phyloP scores from a whole-genome alignment of 2,888 invertebrate genomes.

The Luperina nickerlii region DNA sequence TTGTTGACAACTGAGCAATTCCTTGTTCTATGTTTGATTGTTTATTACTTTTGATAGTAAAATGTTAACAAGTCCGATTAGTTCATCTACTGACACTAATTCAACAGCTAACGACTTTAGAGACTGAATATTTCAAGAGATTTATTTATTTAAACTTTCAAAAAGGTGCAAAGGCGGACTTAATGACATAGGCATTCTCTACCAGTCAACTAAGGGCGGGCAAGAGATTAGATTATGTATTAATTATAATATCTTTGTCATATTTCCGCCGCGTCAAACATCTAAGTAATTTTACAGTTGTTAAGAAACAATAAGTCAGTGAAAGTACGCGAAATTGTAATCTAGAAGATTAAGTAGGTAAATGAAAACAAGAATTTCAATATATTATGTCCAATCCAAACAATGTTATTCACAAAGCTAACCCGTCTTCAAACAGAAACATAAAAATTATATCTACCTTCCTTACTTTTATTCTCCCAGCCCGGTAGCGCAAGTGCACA shows the following conservation, averaged over 20 bases:
- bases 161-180: too few species aligned
- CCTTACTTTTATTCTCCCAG: slow-evolving; percentile 23
- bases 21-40: neutral
- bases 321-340: neutral
- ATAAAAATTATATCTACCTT: slow-evolving; percentile 28
- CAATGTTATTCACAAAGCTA: neutral
- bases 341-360: neutral
- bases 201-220: too few species aligned
- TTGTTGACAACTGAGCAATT: slow-evolving; percentile 24
- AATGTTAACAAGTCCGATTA: neutral
- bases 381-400: neutral
- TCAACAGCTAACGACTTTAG: neutral
- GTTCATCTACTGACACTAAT: neutral
- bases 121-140: neutral
- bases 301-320: neutral
- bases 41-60: slow-evolving; percentile 12
- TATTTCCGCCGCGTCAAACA: too few species aligned
- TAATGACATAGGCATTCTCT: too few species aligned
- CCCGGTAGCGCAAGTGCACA: slow-evolving; percentile 55
- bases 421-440: neutral
- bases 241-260: neutral
- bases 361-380: neutral
- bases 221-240: too few species aligned
- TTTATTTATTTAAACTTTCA: too few species aligned
- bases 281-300: neutral